Evolutionary conservation across 2,888 invertebrate species (phyloP), one percentile per base, ranked within the genome.

Genomic region (Cephalotes varians): DNA sequence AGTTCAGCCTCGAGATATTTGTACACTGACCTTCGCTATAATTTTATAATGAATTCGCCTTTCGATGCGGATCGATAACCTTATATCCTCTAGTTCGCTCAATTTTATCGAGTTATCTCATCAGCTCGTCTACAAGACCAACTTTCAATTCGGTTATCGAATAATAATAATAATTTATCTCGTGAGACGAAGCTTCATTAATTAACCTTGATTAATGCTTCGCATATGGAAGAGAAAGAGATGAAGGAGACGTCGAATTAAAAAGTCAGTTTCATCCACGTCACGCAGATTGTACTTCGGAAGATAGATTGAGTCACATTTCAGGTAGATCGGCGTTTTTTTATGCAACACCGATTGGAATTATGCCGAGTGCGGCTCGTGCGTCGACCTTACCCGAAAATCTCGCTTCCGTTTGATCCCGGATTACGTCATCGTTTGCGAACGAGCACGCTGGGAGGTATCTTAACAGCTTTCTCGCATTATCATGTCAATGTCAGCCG

Each of bases 401-500:
- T 79, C 21, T 71, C 71, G 6, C 34, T 44, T 56, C 25, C 40
- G 54, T 40, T 34, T 49, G 21, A 21, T 72, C 34, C 34, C 12
- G 37, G 21, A 72, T 58, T 47, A 15, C 47, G 10, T 31, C 47
- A 44, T 0, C 25, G 15, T 56, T 77, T 44, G 44, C 47, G 4
- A 69, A 44, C 18, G 15, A 34, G n/a, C 65, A 44, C 47, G 28
- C 4, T 18, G 56, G 44, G 25, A 65, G 44, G 56, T 67, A 44
- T 54, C 18, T 51, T 18, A 64, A 67, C 76, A 25, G n/a, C 67
- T 21, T 12, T 56, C 51, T 49, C 49, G 37, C n/a, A 64, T 60
- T 47, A 31, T 44, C 69, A 58, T 76, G 69, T 73, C 84, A 88
- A 86, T 81, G 86, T 72, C 79, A 74, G 15, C 25, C 56, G 12